phyloP scores from a whole-genome alignment of 2,797 vertebrate species.

The Notolabrus celidotus region DNA sequence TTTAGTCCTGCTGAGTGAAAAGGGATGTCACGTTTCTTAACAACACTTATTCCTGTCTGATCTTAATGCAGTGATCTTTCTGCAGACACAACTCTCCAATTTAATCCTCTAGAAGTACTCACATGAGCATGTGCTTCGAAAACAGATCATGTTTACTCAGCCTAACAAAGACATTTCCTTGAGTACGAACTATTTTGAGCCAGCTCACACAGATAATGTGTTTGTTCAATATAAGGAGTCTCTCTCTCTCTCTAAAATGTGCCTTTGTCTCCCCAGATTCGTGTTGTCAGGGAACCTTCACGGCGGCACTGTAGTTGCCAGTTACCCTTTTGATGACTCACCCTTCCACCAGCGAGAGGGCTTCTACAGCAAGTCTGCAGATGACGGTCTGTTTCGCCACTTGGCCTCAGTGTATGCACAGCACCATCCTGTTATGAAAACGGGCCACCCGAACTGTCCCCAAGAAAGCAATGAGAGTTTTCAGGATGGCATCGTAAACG shows the following conservation, averaged over 20 bases:
- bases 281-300: constrained; percentile 97
- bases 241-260: constrained; percentile 7
- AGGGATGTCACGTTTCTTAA: not conserved
- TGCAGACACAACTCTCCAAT: not conserved
- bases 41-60: not conserved
- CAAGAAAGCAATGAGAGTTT: constrained; percentile 86
- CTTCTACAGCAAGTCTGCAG: constrained; percentile 91
- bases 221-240: not conserved
- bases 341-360: constrained; percentile 80
- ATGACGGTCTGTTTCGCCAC: constrained; percentile 92
- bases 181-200: not conserved
- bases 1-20: not conserved
- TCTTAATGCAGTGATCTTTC: not conserved
- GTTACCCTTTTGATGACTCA: constrained; percentile 97
- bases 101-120: not conserved
- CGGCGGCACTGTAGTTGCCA: constrained; percentile 96
- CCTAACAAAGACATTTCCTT: not conserved
- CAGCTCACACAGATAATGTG: not conserved
- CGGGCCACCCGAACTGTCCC: constrained; percentile 89
- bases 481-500: constrained; percentile 94
- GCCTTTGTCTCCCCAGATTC: constrained; percentile 83
- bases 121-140: not conserved
- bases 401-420: constrained; percentile 91
- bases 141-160: not conserved
- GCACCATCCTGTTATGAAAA: constrained; percentile 94